phyloP scores from a whole-genome alignment of 2,888 invertebrate species.

The Chydorus sphaericus region DNA sequence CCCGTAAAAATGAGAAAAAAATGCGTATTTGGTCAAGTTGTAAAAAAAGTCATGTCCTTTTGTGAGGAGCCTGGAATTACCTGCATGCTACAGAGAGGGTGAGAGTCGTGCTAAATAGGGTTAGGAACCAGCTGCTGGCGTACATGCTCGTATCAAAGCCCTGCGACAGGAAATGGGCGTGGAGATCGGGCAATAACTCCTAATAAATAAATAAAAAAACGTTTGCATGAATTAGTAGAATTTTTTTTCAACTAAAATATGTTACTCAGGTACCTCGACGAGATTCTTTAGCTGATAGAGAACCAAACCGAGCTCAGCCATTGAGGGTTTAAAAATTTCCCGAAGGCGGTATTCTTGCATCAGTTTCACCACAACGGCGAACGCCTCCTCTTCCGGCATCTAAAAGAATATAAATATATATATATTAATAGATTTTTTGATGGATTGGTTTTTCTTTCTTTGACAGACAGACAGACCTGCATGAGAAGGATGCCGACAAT shows the following conservation, averaged over 20 bases:
- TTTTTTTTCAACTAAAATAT: neutral
- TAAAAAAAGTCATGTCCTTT: no score
- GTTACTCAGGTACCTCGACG: slow-evolving; percentile 42
- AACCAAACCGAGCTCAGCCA: slow-evolving; percentile 95
- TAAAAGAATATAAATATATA: slow-evolving; percentile 29
- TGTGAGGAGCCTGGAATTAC: no score
- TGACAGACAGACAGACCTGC: slow-evolving; percentile 52
- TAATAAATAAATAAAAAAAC: slow-evolving; percentile 25
- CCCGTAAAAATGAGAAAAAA: no score
- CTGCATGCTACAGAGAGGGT: slow-evolving; percentile 77
- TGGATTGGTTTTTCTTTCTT: neutral
- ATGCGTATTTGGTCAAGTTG: no score
- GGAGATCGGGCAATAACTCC: slow-evolving; percentile 83
- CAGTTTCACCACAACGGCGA: slow-evolving; percentile 88
- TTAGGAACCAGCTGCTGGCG: slow-evolving; percentile 96
- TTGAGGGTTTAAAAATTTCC: slow-evolving; percentile 98
- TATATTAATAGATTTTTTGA: slow-evolving; percentile 63
- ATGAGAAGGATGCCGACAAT: slow-evolving; percentile 95
- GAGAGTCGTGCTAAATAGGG: slow-evolving; percentile 91
- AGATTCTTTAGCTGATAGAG: slow-evolving; percentile 97
- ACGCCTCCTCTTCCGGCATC: slow-evolving; percentile 99
- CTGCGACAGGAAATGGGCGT: slow-evolving; percentile 63
- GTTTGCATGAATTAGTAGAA: neutral
- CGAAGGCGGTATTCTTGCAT: slow-evolving; percentile 97
- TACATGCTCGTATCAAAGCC: slow-evolving; percentile 92